Percentiles rank a stretch among this genome's conserved stretches.
Conservation (phyloP, 1,140 invertebrate genomes). For the Danaus melanippus region DNA sequence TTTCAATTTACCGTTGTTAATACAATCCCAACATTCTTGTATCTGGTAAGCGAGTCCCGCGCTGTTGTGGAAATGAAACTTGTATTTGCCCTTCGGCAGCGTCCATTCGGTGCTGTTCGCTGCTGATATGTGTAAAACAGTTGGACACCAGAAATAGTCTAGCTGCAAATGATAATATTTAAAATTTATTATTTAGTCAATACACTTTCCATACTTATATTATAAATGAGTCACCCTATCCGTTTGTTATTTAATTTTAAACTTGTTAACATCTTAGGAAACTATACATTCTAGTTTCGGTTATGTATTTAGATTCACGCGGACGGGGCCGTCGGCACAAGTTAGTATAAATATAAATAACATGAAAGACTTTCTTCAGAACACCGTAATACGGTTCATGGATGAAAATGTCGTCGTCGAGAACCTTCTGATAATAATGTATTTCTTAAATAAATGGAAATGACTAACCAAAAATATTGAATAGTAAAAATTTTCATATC, state of each 20-base stretch:
- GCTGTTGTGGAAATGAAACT: conserved; percentile 78
- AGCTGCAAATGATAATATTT: conserved; percentile 40
- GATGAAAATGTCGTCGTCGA: too few species aligned
- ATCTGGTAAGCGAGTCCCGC: conserved; percentile 81
- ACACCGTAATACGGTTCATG: too few species aligned
- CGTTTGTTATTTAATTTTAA: too few species aligned
- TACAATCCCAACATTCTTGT: conserved; percentile 72
- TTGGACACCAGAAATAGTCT: conserved; percentile 73
- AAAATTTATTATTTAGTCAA: background rate
- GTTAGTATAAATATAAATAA: too few species aligned
- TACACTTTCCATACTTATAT: background rate
- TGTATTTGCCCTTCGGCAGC: conserved; percentile 68
- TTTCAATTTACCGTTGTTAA: conserved; percentile 42
- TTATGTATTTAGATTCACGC: background rate
- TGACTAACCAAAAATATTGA: too few species aligned
- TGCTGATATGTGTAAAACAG: conserved; percentile 60
- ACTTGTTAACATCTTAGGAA: too few species aligned
- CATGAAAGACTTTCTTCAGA: too few species aligned
- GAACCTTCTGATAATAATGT: too few species aligned
- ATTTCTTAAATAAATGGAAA: too few species aligned
- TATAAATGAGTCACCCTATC: too few species aligned
- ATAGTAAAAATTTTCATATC: too few species aligned
- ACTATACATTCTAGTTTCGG: background rate
- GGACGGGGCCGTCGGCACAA: background rate
- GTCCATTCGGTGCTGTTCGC: conserved; percentile 69